Evolutionary conservation across 2,797 vertebrate species (phyloP), one percentile per base, ranked within the genome.

Genomic region (Poeciliopsis gracilis): DNA sequence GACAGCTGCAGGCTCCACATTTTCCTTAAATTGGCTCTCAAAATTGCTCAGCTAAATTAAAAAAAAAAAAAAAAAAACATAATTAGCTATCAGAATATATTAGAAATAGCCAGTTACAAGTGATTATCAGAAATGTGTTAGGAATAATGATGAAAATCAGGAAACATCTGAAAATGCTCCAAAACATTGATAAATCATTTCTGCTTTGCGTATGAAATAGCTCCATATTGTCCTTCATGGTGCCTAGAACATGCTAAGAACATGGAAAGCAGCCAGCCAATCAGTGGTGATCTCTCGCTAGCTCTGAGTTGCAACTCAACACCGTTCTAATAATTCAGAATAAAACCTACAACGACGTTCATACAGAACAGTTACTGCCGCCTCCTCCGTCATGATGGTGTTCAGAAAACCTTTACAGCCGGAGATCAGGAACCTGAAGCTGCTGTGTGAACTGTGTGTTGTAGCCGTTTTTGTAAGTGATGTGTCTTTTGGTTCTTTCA

Each of bases 401-500:
- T 41, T 41, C 36, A 67, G 36, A 67, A 67, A 41, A 67, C 33
- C 0, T 41, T 25, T 67, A 13, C 38, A 36, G 16, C 33, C 20
- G 12, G 1, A 63, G 61, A 36, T 36, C 16, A 63, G 30, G 28
- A 63, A 36, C 36, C 13, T 36, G 18, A 3, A 66, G 61, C 63
- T 66, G 23, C 9, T 82, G 45, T 83, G 13, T 72, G 20, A 67
- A 69, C 28, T 33, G 16, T 61, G 23, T 72, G 16, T 15, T 81
- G n/a, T 55, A 18, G 41, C n/a, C 51, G 51, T 84, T 69, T 78
- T 85, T 59, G 76, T 95, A 77, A 94, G 89, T 86, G 67, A 79
- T 46, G 75, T 93, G 51, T 95, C 70, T 92, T 95, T 88, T 93
- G 87, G 87, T 93, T 92, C 82, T 90, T 95, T 76, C 92, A 96